Conservation (phyloP, 2,113 vertebrate genomes). For the Phocoena sinus region DNA sequence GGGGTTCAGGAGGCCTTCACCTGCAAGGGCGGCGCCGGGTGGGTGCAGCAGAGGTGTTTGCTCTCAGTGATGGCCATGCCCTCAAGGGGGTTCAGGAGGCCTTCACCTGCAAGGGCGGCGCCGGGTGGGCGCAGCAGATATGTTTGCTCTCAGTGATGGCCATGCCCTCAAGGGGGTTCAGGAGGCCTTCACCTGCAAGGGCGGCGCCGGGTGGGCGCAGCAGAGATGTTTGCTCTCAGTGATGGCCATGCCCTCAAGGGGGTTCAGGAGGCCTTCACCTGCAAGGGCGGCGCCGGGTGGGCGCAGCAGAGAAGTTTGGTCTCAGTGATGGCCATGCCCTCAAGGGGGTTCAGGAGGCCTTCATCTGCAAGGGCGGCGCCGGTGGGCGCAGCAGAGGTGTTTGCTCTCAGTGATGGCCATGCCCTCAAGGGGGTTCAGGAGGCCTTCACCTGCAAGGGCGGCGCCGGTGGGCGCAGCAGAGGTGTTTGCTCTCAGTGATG, state of each 20-base stretch:
- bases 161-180: not conserved
- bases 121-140: not conserved
- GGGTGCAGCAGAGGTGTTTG: not conserved
- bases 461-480: not conserved
- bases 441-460: fast-evolving
- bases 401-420: too few relatives aligned
- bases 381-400: not conserved
- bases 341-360: not conserved
- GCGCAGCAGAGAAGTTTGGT: not conserved
- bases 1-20: not conserved
- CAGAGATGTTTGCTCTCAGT: not conserved
- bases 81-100: not conserved
- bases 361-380: fast-evolving
- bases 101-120: fast-evolving
- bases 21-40: fast-evolving
- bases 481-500: not conserved
- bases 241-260: too few relatives aligned
- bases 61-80: too few relatives aligned
- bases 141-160: too few relatives aligned
- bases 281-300: fast-evolving
- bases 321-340: too few relatives aligned
- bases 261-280: not conserved
- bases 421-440: not conserved
- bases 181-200: not conserved
- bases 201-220: fast-evolving